Percentiles rank a stretch among this genome's conserved stretches.
Evolutionary conservation across 2,113 vertebrate genomes (phyloP).

Genomic region (Emydura subglobosa): DNA sequence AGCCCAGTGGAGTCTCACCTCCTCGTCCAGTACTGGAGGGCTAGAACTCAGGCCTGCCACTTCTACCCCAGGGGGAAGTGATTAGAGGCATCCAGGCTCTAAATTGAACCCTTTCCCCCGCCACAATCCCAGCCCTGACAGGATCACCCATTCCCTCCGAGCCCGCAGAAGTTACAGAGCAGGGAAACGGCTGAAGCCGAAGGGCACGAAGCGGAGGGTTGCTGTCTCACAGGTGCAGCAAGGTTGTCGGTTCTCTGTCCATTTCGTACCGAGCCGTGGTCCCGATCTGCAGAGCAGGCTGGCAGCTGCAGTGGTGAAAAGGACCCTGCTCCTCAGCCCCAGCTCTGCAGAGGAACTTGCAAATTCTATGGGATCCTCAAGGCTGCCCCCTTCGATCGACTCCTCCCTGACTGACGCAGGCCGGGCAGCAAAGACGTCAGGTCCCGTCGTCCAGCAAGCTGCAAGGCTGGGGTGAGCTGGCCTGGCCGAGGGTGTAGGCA

Average conservation of each 20-base stretch:
- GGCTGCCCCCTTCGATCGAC: not conserved
- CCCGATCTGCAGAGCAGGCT: too few species aligned
- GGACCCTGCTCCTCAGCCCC: not conserved
- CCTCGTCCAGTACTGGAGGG: not conserved
- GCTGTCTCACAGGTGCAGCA: accelerated
- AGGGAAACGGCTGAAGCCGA: not conserved
- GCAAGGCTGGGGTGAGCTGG: not conserved
- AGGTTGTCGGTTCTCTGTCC: not conserved
- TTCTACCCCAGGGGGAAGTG: not conserved
- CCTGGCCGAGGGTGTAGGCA: not conserved
- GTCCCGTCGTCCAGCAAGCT: not conserved
- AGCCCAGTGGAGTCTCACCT: not conserved
- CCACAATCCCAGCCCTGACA: not conserved
- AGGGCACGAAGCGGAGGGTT: not conserved
- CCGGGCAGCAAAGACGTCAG: not conserved
- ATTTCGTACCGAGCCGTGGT: accelerated
- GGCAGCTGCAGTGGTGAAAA: too few species aligned
- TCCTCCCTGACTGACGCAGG: not conserved
- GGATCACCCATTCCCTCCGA: accelerated
- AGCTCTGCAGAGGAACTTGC: not conserved
- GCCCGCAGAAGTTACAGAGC: not conserved
- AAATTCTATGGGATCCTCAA: not conserved
- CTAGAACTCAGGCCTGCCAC: not conserved
- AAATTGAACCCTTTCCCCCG: not conserved
- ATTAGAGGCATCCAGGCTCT: not conserved